Conservation (phyloP, 2,797 vertebrate genomes). For the Xyrichtys novacula region DNA sequence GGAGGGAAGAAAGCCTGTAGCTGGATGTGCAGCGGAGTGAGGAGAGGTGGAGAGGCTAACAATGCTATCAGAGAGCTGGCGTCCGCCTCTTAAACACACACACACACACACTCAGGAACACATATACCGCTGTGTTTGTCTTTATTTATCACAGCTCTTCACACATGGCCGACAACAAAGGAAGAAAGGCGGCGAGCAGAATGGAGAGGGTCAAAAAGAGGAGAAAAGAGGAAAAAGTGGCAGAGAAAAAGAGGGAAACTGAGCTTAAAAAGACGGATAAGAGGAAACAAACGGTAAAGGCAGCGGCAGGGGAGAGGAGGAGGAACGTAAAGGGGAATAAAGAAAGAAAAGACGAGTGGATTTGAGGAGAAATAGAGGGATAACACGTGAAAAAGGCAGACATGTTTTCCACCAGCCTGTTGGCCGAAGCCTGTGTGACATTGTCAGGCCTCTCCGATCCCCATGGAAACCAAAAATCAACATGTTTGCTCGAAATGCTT, state of each 20-base stretch:
- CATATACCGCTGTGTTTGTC: constrained; percentile 65
- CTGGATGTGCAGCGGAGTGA: constrained; percentile 85
- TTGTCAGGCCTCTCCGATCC: constrained; percentile 70
- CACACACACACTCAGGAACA: constrained; percentile 40
- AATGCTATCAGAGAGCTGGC: constrained; percentile 86
- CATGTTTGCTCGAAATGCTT: constrained; percentile 77
- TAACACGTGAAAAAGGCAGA: constrained; percentile 27
- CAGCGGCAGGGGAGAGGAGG: constrained; percentile 1
- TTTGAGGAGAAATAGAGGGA: constrained; percentile 14
- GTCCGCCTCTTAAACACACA: constrained; percentile 65
- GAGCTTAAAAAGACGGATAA: constrained; percentile 36
- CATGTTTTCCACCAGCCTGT: constrained; percentile 45
- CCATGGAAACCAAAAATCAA: constrained; percentile 76
- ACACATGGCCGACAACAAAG: constrained; percentile 74
- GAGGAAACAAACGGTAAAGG: constrained; percentile 7
- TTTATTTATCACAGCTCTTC: constrained; percentile 82
- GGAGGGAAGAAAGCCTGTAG: constrained; percentile 72
- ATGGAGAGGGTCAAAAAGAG: constrained; percentile 42
- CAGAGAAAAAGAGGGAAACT: constrained; percentile 43
- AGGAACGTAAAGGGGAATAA: constrained; percentile 2
- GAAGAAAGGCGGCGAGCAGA: constrained; percentile 59
- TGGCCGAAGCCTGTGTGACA: constrained; percentile 73
- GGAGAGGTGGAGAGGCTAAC: constrained; percentile 84
- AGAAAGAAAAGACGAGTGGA: constrained; percentile 11
- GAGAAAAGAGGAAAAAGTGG: constrained; percentile 38